phyloP scores from a whole-genome alignment of 2,797 vertebrate species.

The Danio choprae region DNA sequence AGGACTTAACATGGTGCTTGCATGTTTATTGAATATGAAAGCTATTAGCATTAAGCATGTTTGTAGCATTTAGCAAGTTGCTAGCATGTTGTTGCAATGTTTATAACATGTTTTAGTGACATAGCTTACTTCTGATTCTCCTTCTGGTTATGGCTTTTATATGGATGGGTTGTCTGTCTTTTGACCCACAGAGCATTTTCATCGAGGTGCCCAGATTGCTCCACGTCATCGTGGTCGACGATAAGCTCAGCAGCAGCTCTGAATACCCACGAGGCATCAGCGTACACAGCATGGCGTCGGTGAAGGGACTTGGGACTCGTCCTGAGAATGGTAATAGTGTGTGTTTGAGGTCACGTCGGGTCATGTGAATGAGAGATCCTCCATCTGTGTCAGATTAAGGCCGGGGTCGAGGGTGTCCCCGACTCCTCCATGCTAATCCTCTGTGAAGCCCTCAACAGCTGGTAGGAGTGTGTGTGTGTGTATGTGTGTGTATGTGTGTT shows the following conservation, averaged over 20 bases:
- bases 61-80: too few relatives aligned
- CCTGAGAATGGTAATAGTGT: constrained; percentile 76
- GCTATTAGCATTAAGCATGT: too few relatives aligned
- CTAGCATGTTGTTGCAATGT: too few relatives aligned
- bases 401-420: constrained; percentile 36
- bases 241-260: constrained; percentile 78
- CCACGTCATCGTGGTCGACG: constrained; percentile 90
- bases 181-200: constrained; percentile 82
- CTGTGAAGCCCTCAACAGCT: constrained; percentile 36
- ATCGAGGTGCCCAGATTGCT: constrained; percentile 84
- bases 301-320: constrained; percentile 87
- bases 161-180: constrained; percentile 11
- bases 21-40: too few relatives aligned
- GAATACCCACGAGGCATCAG: constrained; percentile 85
- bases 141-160: background rate
- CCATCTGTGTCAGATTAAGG: constrained; percentile 80
- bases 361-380: constrained; percentile 81
- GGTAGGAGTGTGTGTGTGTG: constrained; percentile 25
- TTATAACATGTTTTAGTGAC: too few relatives aligned
- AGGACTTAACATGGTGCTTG: too few relatives aligned
- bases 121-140: too few relatives aligned
- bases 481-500: constrained; percentile 15
- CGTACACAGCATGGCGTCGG: constrained; percentile 88
- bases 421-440: background rate
- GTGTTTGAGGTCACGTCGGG: constrained; percentile 65